Evolutionary conservation across 2,113 vertebrate species (phyloP).

Genomic region (Sorex fumeus): DNA sequence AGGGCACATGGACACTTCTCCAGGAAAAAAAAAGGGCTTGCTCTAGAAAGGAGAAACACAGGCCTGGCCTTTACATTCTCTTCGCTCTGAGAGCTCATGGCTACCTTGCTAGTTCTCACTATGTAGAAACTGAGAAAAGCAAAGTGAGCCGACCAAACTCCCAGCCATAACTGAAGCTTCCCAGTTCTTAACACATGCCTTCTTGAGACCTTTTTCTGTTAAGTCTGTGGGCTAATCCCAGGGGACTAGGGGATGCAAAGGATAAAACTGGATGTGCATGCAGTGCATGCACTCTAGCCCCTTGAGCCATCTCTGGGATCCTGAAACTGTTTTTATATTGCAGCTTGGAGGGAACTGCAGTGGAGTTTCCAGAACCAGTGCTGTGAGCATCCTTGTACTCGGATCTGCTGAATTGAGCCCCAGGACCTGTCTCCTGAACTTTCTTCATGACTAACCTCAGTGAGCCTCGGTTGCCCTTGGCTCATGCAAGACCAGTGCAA

Average conservation of each 20-base stretch:
- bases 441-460: constrained; percentile 34
- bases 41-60: constrained; percentile 22
- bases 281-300: no score
- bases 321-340: constrained; percentile 31
- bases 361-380: neutral
- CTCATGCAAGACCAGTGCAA: neutral
- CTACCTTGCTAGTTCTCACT: neutral
- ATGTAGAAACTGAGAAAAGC: constrained; percentile 34
- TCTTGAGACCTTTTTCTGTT: neutral
- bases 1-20: neutral
- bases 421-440: constrained; percentile 19
- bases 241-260: no score
- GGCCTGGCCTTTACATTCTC: neutral
- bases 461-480: neutral
- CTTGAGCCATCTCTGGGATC: no score
- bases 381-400: neutral
- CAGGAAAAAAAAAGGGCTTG: constrained; percentile 9
- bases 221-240: no score
- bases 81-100: neutral
- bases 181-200: neutral
- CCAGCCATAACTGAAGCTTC: neutral
- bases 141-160: constrained; percentile 32
- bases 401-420: neutral
- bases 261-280: no score
- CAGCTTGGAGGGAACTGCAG: neutral